Evolutionary conservation across 1,140 invertebrate species (phyloP).

Genomic region (Drosophila ananassae): DNA sequence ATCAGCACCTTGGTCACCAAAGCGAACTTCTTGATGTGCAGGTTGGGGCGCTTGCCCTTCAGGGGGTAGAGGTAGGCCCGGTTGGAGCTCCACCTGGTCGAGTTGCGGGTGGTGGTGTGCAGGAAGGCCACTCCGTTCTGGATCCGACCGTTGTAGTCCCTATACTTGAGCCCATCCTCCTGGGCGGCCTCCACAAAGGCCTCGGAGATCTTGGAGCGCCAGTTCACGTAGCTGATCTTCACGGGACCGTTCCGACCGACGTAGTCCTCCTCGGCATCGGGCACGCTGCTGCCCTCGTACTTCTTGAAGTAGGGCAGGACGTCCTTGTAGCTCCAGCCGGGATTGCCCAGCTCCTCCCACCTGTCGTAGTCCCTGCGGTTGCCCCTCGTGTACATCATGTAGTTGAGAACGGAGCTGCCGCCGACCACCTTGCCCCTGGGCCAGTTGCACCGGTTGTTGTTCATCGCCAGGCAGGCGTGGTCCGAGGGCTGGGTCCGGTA

Average conservation of each 20-base stretch:
- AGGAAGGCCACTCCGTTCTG: constrained; percentile 88
- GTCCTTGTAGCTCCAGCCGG: constrained; percentile 93
- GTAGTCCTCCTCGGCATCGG: constrained; percentile 85
- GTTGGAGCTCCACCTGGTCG: constrained; percentile 90
- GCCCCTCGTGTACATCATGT: constrained; percentile 95
- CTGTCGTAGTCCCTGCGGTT: constrained; percentile 90
- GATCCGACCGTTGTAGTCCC: constrained; percentile 90
- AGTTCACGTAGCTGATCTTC: constrained; percentile 85
- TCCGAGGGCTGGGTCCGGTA: constrained; percentile 87
- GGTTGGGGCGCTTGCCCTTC: constrained; percentile 86
- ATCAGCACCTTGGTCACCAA: constrained; percentile 91
- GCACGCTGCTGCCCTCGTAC: constrained; percentile 88
- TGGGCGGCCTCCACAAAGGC: constrained; percentile 88
- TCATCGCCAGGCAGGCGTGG: constrained; percentile 83
- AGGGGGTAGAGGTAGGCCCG: constrained; percentile 90
- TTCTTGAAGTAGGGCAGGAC: constrained; percentile 93
- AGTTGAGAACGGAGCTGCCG: constrained; percentile 94
- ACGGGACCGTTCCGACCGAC: constrained; percentile 87
- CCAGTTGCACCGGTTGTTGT: constrained; percentile 87
- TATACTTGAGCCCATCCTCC: constrained; percentile 88
- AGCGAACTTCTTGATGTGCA: constrained; percentile 87
- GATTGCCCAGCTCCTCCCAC: constrained; percentile 91
- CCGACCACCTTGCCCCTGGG: constrained; percentile 92
- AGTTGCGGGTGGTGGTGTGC: constrained; percentile 89
- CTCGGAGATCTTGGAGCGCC: constrained; percentile 87